A percentile compares a stretch with the other conserved stretches of the same genome.
Evolutionary conservation across 2,888 invertebrate genomes (phyloP).

Genomic region (Mythimna lalbum): DNA sequence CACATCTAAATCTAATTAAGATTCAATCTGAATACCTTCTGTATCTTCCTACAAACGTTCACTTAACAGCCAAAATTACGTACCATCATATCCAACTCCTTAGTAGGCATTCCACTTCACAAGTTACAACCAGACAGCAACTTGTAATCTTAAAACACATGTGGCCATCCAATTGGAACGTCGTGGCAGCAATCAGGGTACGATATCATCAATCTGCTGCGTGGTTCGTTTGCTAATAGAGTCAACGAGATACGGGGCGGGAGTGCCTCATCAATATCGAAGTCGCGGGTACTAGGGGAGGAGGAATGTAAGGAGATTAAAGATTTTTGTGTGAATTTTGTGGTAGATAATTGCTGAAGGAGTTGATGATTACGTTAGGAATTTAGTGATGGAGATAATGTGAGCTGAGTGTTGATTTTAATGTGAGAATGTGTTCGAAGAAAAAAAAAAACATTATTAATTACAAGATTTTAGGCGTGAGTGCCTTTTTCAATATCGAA

Average conservation of each 20-base stretch:
- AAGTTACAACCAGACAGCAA: constrained; percentile 17
- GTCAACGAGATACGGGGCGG: constrained; percentile 59
- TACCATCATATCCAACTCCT: neutral
- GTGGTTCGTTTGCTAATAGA: constrained; percentile 74
- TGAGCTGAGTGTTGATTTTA: neutral
- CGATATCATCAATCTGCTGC: constrained; percentile 67
- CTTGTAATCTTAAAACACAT: constrained; percentile 63
- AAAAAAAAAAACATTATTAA: too few relatives aligned
- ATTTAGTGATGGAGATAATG: neutral
- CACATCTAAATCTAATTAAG: constrained; percentile 9
- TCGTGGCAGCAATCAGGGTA: constrained; percentile 63
- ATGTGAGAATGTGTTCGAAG: too few relatives aligned
- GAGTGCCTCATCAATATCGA: constrained; percentile 60
- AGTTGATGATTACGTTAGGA: neutral
- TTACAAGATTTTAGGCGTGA: too few relatives aligned
- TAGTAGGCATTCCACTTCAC: constrained; percentile 19
- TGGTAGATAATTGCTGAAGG: constrained; percentile 22
- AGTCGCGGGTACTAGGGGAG: constrained; percentile 30
- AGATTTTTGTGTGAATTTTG: constrained; percentile 35
- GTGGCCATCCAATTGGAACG: constrained; percentile 62
- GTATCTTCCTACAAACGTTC: neutral
- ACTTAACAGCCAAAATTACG: constrained; percentile 9
- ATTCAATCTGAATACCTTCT: constrained; percentile 16
- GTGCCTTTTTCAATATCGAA: too few relatives aligned
- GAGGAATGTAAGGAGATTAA: constrained; percentile 38